phyloP scores from a whole-genome alignment of 2,113 vertebrate genomes.

The Archocentrus centrarchus region DNA sequence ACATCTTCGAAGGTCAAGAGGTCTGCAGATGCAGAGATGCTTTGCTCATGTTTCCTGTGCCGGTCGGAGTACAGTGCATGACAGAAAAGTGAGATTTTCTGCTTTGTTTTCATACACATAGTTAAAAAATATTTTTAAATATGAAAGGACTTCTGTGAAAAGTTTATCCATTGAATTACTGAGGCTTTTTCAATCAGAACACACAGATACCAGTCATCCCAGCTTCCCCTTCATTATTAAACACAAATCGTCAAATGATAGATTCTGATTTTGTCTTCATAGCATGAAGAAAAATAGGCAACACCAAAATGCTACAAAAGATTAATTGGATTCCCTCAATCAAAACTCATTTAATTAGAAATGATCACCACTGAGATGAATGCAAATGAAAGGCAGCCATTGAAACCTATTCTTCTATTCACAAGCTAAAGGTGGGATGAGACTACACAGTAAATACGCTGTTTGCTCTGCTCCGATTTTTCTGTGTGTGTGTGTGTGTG shows the following conservation, averaged over 20 bases:
- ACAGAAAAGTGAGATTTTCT: background rate
- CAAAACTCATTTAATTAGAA: conserved; percentile 48
- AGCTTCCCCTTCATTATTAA: conserved; percentile 18
- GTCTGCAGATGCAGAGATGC: background rate
- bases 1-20: conserved; percentile 29
- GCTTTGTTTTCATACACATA: background rate
- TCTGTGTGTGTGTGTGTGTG: conserved; percentile 12
- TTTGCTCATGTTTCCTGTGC: background rate
- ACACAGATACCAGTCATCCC: conserved; percentile 27
- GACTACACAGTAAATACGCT: conserved; percentile 45
- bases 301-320: background rate
- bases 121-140: background rate
- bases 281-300: background rate
- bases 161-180: background rate
- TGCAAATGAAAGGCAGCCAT: conserved; percentile 49
- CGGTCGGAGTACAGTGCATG: background rate
- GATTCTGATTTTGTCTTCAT: conserved; percentile 12
- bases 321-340: conserved; percentile 26
- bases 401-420: conserved; percentile 61
- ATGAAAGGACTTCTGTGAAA: background rate
- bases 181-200: conserved; percentile 2
- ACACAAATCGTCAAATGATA: conserved; percentile 40
- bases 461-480: conserved; percentile 34
- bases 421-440: conserved; percentile 54
- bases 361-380: conserved; percentile 33